Percentiles rank a stretch among this genome's conserved stretches.
Evolutionary conservation across 2,797 vertebrate species (phyloP).

Genomic region (Spinus olivaceus): DNA sequence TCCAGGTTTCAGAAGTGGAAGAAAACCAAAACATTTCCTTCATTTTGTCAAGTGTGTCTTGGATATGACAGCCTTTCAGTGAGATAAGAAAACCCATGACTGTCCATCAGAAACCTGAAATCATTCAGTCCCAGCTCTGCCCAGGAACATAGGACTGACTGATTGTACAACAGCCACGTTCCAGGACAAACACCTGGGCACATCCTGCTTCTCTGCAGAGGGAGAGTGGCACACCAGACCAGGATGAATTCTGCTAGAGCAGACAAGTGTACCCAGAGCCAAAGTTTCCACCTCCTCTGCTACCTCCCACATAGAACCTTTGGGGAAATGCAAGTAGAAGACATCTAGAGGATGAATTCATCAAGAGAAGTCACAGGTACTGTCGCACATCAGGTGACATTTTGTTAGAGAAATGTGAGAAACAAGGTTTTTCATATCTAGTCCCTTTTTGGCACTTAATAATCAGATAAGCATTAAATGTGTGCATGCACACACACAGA

Average conservation of each 20-base stretch:
- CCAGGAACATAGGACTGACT: rapidly evolving
- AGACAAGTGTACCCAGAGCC: neutral
- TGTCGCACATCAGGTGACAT: neutral
- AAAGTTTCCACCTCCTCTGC: neutral
- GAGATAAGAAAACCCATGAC: neutral
- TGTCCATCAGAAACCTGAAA: neutral
- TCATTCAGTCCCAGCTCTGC: neutral
- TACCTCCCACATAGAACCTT: neutral
- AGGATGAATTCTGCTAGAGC: neutral
- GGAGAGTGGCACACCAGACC: neutral
- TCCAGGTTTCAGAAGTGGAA: neutral
- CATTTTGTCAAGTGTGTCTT: neutral
- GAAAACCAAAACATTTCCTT: conserved; percentile 8
- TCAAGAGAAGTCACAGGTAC: neutral
- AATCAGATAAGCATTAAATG: neutral
- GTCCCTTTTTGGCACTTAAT: neutral
- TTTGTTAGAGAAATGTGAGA: neutral
- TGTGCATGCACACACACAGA: neutral
- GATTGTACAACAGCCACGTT: rapidly evolving
- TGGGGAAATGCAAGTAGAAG: neutral
- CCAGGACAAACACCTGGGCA: neutral
- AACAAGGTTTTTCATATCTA: neutral
- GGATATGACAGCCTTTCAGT: neutral
- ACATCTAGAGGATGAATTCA: neutral
- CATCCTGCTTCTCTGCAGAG: neutral